Base-by-base conservation (phyloP, 2,113 vertebrate genomes). In the Nannobrachium achirus region DNA sequence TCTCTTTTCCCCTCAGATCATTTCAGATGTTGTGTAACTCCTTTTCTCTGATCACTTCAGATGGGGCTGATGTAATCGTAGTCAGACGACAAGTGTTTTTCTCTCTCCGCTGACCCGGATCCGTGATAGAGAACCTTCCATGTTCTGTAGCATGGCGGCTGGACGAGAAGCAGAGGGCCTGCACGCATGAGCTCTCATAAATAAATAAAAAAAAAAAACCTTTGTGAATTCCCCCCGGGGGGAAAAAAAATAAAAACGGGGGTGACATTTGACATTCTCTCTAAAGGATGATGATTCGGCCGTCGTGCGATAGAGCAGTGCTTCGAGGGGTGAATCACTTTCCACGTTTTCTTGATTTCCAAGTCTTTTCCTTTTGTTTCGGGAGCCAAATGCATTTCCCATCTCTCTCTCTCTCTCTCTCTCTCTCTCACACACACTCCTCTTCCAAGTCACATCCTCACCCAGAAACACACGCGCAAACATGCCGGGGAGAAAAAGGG, bases 381-480 rank as follows among this genome's bases (percentile, higher is more conserved):
- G 0, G 13, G 25, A 33, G 25, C 25, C 25, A 33, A 62, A 61
- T 52, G 25, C 50, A 20, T 66, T 68, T 18, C 53, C 20, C 50
- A 49, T 25, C 8, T 25, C n/a, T 33, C 25, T 33, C 25, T 33
- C 53, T 63, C n/a, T n/a, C n/a, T n/a, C n/a, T n/a, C n/a, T n/a
- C n/a, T 25, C 8, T 25, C n/a, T 33, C 25, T 33, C 25, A 4
- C 53, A 60, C 67, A 82, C 68, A 66, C 61, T 75, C 78, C 76
- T 50, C 64, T 56, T 62, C 33, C 33, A 38, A 71, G 55, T 79
- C 67, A 56, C 48, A 73, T 55, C 63, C 75, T 70, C 48, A 13
- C 69, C 51, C 59, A 71, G 55, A 56, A 7, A 56, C 20, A 14
- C 20, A 56, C 20, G 33, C 20, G 14, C 55, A 56, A 52, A 52